Evolutionary conservation across 1,140 invertebrate genomes (phyloP).

Genomic region (Drosophila albomicans): DNA sequence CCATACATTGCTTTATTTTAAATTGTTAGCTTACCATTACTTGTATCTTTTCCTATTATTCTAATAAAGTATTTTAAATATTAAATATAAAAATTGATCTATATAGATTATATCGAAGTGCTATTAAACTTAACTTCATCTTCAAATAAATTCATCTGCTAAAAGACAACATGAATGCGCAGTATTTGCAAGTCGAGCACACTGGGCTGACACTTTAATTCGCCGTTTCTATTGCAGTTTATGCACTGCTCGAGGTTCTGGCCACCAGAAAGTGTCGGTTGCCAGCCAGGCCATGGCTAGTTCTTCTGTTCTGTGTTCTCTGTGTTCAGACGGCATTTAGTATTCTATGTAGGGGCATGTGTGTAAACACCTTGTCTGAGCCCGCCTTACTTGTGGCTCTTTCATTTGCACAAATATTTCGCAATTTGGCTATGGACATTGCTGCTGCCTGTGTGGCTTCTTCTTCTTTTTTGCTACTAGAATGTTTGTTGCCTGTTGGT

Average conservation of each 20-base stretch:
- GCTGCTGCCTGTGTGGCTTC: constrained; percentile 3
- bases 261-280: constrained; percentile 13
- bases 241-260: constrained; percentile 14
- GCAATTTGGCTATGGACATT: constrained; percentile 49
- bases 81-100: too few relatives aligned
- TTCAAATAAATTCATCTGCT: too few relatives aligned
- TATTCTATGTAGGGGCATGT: constrained; percentile 18
- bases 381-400: constrained; percentile 46
- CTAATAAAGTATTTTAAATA: too few relatives aligned
- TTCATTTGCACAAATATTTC: constrained; percentile 66
- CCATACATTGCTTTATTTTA: too few relatives aligned
- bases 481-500: constrained; percentile 25
- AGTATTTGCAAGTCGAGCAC: not conserved
- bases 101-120: too few relatives aligned
- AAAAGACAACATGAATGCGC: too few relatives aligned
- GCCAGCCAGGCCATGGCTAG: constrained; percentile 20
- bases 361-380: constrained; percentile 60
- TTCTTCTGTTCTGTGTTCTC: not conserved
- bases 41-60: too few relatives aligned
- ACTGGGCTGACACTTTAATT: not conserved
- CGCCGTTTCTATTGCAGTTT: constrained; percentile 23
- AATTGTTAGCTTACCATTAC: too few relatives aligned
- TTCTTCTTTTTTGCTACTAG: not conserved
- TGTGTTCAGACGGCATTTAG: not conserved
- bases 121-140: too few relatives aligned